Evolutionary conservation across 1,140 invertebrate species (phyloP), one percentile per base, ranked within the genome.

Genomic region (Sinella curviseta): DNA sequence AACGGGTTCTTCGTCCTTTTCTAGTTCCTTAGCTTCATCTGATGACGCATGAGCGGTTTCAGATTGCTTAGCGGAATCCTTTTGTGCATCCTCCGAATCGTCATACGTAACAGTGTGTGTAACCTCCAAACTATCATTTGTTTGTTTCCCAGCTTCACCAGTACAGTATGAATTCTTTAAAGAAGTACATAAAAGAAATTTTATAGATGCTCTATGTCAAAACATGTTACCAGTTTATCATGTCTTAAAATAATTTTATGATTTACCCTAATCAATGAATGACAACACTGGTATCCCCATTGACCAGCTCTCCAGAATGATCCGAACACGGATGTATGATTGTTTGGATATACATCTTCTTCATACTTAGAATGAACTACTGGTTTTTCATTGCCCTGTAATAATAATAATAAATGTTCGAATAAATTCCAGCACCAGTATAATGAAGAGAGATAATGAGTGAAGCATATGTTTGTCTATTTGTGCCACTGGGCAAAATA

Each of bases 251-350:
- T n/a, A n/a, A n/a, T n/a, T n/a, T n/a, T n/a, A n/a, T n/a, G n/a
- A n/a, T 87, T 86, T 86, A 93, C 92, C 87, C 97, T 97, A 0
- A 99, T 91, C 81, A 94, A 93, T 0, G 95, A 96, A 86, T 98
- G 92, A 87, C 98, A 99, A 85, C 98, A 99, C 85, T 94, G 94
- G 86, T 94, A 99, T 0, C 97, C 98, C 98, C 98, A 99, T 77
- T 91, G 88, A 0, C 95, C 96, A 80, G 92, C 91, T 82, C 91
- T 91, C 97, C 97, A 99, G 86, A 90, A 99, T 0, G 96, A 99
- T 0, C 98, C 98, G 94, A 94, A 99, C 14, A 99, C 93, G 26
- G 92, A 92, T 0, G 92, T 95, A 86, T 99, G 97, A 86, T 99
- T 99, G 85, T 96, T 96, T 0, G 92, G 91, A 81, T 92, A 91